These are phyloP conservation scores for Mustela lutreola DNA, from an alignment of 2,113 vertebrate genomes.

Conservation along the genomic window DNA sequence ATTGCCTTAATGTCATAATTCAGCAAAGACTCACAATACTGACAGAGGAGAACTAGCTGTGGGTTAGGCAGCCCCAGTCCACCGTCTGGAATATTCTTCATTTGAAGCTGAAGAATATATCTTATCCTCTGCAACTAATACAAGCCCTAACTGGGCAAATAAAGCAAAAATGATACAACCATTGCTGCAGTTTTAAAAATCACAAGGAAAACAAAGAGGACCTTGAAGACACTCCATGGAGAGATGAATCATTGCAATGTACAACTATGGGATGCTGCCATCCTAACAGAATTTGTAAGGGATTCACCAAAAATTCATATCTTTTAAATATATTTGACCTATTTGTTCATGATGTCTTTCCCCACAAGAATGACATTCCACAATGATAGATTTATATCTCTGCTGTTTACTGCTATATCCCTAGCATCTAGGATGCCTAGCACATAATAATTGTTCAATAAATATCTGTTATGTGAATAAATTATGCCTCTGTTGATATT, in stretches of 20 bases:
- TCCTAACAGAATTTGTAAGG: not conserved
- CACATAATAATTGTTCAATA: not conserved
- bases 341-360: not conserved
- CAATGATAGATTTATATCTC: not conserved
- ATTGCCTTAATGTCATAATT: not conserved
- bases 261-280: not conserved
- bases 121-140: not conserved
- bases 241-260: not conserved
- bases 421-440: not conserved
- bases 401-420: not conserved
- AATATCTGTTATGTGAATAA: constrained; percentile 57
- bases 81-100: not conserved
- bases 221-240: not conserved
- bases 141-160: not conserved
- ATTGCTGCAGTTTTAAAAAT: constrained; percentile 28
- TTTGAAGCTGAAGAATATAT: not conserved
- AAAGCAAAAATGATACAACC: constrained; percentile 12
- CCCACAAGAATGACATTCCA: not conserved
- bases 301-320: constrained; percentile 15
- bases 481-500: not conserved
- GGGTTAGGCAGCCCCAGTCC: not conserved
- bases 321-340: not conserved
- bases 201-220: constrained; percentile 9
- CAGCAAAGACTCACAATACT: not conserved
- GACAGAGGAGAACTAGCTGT: constrained; percentile 14